Base-by-base conservation (phyloP, 2,888 invertebrate genomes). In the Platycnemis pennipes region DNA sequence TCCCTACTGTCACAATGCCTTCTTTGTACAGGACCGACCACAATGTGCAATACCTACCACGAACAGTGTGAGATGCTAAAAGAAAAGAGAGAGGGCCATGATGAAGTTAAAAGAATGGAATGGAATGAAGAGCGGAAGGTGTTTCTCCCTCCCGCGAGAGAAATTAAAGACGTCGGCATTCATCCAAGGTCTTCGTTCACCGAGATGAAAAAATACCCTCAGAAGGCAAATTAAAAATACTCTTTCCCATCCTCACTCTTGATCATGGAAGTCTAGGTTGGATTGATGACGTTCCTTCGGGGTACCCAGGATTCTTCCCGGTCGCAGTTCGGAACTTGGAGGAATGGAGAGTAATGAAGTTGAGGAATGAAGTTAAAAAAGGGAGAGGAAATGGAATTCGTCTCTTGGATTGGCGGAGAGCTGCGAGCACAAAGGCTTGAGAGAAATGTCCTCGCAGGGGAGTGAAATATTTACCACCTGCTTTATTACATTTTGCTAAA, bases 161-260 rank as follows among this genome's bases (percentile, higher is more conserved):
- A 77, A 77, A 37, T 77, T 77, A 77, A 77, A 77, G 37, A 77
- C 77, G 13, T 16, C 31, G 37, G 77, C 8, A 77, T 37, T 13
- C 77, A 37, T 37, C 37, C 77, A 13, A 37, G 63, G 31, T 37
- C 37, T 77, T 77, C 26, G 16, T 26, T 77, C 37, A 37, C 63
- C 63, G 2, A 37, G 37, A 77, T 13, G 77, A 77, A 77, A 77
- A 77, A 69, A 69, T 7, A 56, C 22, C 26, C 31, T 37, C 26
- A 77, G 77, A 26, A 7, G 77, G 37, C 63, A 77, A 77, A 77
- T 77, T 77, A 77, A 77, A 77, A 77, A 77, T 77, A 37, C 77
- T 77, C 37, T 7, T 13, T 1, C 37, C 37, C n/a, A 37, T 37
- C 37, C 13, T 37, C 31, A 37, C 37, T 37, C 31, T 77, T 77